Evolutionary conservation across 2,888 invertebrate species (phyloP), one percentile per base, ranked within the genome.

Genomic region (Galerucella calmariensis): DNA sequence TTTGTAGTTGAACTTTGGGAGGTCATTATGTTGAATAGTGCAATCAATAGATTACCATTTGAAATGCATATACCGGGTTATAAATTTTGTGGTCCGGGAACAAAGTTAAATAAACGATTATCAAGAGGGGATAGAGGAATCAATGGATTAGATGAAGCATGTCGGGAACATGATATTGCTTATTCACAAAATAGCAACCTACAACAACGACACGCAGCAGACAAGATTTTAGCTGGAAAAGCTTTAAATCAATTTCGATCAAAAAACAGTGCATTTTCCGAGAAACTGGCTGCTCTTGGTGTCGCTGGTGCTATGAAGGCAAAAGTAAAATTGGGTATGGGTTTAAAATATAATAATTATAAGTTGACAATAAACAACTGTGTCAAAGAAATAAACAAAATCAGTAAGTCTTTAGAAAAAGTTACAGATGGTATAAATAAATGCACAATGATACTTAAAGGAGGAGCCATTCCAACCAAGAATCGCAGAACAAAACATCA

Each of bases 91-190:
- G 75, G 27, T 11, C 67, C 65, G n/a, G 71, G 71, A 5, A 71
- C 71, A 10, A 71, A 62, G 56, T 16, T 67, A 20, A 41, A 77
- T 16, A 72, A 83, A 73, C 65, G 85, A 41, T 69, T 85, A 24
- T 75, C 69, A 27, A 74, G 86, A 46, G 84, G 84, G 24, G 86
- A 87, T 78, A 71, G 35, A 58, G 86, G 86, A 10, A 78, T 83
- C 10, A 84, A 85, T 77, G 67, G 71, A 10, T 75, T 86, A 53
- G 85, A 86, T 77, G 77, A 76, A 58, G 84, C 84, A 16, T 85
- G 84, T 77, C 83, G 81, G 71, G 70, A 82, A 35, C 85, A 85
- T 77, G 85, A 86, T 79, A 85, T 85, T 35, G 81, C 81, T 0
- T 85, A 85, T 74, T 72, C 74, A 9, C 65, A 77, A 66, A 16